phyloP scores from a whole-genome alignment of 2,113 vertebrate species.

The Willisornis vidua region DNA sequence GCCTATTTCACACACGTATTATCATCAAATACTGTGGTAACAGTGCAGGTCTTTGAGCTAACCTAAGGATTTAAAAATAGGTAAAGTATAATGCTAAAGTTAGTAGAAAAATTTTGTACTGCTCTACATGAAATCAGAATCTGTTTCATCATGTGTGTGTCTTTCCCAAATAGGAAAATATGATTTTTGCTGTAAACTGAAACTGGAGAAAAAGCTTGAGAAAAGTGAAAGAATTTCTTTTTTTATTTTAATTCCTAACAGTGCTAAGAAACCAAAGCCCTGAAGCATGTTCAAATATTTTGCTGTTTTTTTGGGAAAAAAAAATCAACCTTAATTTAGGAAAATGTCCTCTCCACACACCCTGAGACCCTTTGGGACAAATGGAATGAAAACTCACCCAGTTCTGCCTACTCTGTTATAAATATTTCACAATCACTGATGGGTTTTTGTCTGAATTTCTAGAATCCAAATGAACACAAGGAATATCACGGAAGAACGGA shows the following conservation, averaged over 20 bases:
- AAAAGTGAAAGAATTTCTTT: neutral
- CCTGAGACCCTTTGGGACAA: neutral
- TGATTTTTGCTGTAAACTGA: neutral
- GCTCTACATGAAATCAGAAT: neutral
- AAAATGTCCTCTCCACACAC: neutral
- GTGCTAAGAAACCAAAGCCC: neutral
- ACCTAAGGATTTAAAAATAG: neutral
- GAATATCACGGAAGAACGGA: neutral
- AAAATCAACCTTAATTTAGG: neutral
- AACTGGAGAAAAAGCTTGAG: neutral
- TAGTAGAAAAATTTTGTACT: neutral
- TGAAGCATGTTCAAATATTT: neutral
- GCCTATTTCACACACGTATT: neutral
- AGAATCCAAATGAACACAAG: neutral
- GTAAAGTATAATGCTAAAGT: neutral
- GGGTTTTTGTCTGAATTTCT: neutral
- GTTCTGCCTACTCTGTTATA: neutral
- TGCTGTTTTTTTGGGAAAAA: neutral
- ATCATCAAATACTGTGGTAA: neutral
- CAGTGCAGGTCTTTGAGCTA: neutral
- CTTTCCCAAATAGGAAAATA: neutral
- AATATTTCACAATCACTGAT: neutral
- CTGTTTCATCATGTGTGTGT: neutral
- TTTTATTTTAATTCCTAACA: neutral
- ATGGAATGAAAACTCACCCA: rapidly evolving